A percentile compares a stretch with the other conserved stretches of the same genome.
phyloP scores from a whole-genome alignment of 1,140 invertebrate species.

The Carposina sasakii region DNA sequence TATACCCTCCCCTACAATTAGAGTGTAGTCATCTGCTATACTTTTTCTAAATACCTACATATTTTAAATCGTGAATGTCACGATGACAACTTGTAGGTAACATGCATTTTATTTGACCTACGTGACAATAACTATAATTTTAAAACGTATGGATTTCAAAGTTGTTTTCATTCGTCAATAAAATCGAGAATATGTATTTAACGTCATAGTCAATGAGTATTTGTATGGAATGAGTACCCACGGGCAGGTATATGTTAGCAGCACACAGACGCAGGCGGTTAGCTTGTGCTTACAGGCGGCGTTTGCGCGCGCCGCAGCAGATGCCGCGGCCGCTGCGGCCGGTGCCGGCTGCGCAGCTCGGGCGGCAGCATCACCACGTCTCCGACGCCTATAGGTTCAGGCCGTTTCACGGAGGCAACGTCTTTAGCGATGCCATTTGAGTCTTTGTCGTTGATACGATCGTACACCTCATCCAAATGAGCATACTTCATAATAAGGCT shows the following conservation, averaged over 20 bases:
- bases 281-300: conserved; percentile 73
- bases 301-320: conserved; percentile 60
- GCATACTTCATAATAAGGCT: conserved; percentile 85
- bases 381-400: conserved; percentile 52
- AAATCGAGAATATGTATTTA: no score
- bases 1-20: no score
- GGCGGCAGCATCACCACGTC: conserved; percentile 56
- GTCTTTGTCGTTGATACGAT: conserved; percentile 53
- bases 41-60: no score
- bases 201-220: no score
- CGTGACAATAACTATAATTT: no score
- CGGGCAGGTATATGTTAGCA: conserved; percentile 60
- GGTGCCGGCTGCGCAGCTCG: conserved; percentile 58
- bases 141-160: no score
- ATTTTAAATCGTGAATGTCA: no score
- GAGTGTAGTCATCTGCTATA: no score
- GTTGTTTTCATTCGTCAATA: no score
- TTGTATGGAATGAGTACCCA: conserved; percentile 45
- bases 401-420: conserved; percentile 33
- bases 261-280: conserved; percentile 63
- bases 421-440: conserved; percentile 25
- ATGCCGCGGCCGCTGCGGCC: conserved; percentile 51
- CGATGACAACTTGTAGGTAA: no score
- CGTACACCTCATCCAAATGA: conserved; percentile 79
- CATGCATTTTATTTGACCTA: no score